Base-by-base conservation (phyloP, 2,888 invertebrate genomes). In the Conomelus anceps region DNA sequence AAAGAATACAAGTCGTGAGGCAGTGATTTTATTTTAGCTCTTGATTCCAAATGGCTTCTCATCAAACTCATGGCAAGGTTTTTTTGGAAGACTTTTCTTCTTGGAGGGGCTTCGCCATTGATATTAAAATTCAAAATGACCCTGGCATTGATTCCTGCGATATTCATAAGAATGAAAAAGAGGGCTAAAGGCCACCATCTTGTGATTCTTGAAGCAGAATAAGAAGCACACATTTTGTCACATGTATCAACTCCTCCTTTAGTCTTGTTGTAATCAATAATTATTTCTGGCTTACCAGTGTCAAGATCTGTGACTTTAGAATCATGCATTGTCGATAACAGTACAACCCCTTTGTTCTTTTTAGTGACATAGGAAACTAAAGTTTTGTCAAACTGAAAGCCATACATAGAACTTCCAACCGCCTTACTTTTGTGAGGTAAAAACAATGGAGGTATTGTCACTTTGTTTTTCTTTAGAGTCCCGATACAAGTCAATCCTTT, bases 261-360 rank as follows among this genome's bases (percentile, higher is more conserved):
- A 1, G 89, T 90, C 85, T 26, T 26, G 6, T 89, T 90, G 84
- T 90, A 89, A 22, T 86, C 89, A 0, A 84, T 23, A 24, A 88
- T 89, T 22, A 89, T 89, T 86, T 90, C 89, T 22, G 89, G 90
- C 89, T 89, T 89, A 23, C 34, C 29, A 22, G 86, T 89, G 23
- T n/a, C 87, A 63, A 63, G 20, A 86, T 87, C 88, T 85, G 29
- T 26, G 7, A 22, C 29, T n/a, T 63, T 86, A 13, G 24, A 87
- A 88, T 90, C 89, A 90, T 90, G 90, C 89, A 89, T 91, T 86
- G 90, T 90, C 20, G 90, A 90, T 26, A 89, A 84, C 22, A 90
- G 84, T 17, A 90, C n/a, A 6, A 88, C 89, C 23, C 41, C 89
- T 87, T 90, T 90, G 63, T 89, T 89, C 22, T 24, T 17, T 63